Evolutionary conservation across 2,888 invertebrate genomes (phyloP).

Genomic region (Parnassius orleans): DNA sequence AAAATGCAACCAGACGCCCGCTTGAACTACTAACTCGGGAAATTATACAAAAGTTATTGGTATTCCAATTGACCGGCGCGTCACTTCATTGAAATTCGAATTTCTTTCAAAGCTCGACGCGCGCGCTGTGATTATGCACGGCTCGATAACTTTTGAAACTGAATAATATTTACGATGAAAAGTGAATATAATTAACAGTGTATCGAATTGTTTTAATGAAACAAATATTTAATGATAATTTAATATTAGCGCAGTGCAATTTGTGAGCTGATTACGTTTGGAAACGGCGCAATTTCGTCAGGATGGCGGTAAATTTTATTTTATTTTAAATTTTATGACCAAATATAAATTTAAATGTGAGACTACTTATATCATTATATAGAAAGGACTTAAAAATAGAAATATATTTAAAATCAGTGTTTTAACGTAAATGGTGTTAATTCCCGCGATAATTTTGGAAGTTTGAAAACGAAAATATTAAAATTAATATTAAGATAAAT

Average conservation of each 20-base stretch:
- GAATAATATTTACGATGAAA: conserved; percentile 8
- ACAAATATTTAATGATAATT: conserved; percentile 3
- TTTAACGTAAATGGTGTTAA: no score
- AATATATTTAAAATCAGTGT: no score
- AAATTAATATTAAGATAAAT: no score
- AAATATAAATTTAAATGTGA: neutral
- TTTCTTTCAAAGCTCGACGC: conserved; percentile 5
- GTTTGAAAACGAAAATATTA: no score
- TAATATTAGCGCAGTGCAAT: neutral
- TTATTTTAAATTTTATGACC: neutral
- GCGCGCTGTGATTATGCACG: neutral
- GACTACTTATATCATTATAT: no score
- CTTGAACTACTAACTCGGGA: neutral
- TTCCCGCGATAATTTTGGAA: neutral
- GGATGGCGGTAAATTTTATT: conserved; percentile 12
- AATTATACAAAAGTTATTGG: neutral
- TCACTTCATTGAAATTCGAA: conserved; percentile 25
- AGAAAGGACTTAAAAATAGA: no score
- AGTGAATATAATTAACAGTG: conserved; percentile 2
- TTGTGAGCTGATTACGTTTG: conserved; percentile 6
- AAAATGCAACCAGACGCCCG: neutral
- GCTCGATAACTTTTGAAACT: conserved; percentile 1
- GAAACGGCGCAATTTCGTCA: neutral
- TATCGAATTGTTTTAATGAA: neutral
- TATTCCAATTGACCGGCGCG: conserved; percentile 13